Base-by-base conservation (phyloP, 2,888 invertebrate genomes). In the Rhyacophila evoluta region DNA sequence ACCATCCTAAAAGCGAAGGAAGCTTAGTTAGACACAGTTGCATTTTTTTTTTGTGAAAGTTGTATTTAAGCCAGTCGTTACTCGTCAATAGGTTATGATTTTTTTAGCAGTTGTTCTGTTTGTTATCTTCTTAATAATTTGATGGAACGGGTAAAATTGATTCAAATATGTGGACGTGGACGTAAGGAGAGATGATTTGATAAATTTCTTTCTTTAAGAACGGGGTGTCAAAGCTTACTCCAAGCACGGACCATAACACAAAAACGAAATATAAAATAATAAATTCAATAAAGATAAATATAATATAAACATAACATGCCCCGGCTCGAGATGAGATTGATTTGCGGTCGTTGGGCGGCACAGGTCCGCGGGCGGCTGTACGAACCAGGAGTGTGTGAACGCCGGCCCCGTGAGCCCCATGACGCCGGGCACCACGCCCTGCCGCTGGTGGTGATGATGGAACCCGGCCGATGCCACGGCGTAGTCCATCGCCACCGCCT, bases 301-400 rank as follows among this genome's bases (percentile, higher is more conserved):
- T 85, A 84, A 86, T 83, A 84, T 85, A 88, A 88, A 92, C 90
- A 91, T 89, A 92, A 94, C 95, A 94, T 95, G 95, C 96, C 96
- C 96, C 92, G 95, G 95, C 93, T 96, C 95, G 92, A 96, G 94
- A 92, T 94, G 93, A 92, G 94, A 93, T 88, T 89, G 90, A 88
- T 89, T 90, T 88, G 91, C 91, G 90, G 91, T 92, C 91, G 95
- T 95, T 92, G 95, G 94, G 88, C 91, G 93, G 93, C 95, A 95
- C 91, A 96, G 93, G 92, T 96, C 95, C 94, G 95, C 95, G 91
- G 95, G 94, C 90, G 93, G 88, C 89, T 89, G 93, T 91, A 96
- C 95, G 93, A 96, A 95, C 97, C 97, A 97, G 91, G 96, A 96
- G 93, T 97, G 96, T 87, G 95, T 95, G 92, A 96, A 97, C 86